Evolutionary conservation across 2,797 vertebrate genomes (phyloP), one percentile per base, ranked within the genome.

Genomic region (Myotis findleyi): DNA sequence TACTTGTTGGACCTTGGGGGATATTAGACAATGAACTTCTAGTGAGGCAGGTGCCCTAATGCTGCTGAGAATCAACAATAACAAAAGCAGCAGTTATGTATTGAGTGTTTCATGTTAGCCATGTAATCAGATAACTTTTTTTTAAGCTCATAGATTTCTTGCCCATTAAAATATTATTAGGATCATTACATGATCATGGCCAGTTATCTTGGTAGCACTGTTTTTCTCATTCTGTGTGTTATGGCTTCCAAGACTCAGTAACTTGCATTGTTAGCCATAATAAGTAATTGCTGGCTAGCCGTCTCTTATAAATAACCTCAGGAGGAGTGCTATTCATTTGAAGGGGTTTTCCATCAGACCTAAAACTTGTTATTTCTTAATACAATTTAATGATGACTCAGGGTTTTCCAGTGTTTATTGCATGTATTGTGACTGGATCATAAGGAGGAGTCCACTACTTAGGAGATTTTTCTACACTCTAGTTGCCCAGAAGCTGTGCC

Each of bases 401-500:
- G 49, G 53, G 30, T 66, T 91, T 62, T 47, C 27, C 10, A 5
- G 53, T 68, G 68, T 53, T 25, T 38, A 7, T 20, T 38, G 30
- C 55, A 0, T 0, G 0, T 87, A 4, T 18, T 38, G 1, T 76
- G 62, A 25, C 11, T 38, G 3, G 51, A 18, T 88, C 20, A 5
- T 53, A 57, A 64, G 57, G 17, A 69, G 64, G 36, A 49, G 20
- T 21, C 23, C 5, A 33, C 57, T 73, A 47, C 71, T 95, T 16
- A 71, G 79, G 49, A 11, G 3, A 21, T 87, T 82, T 89, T 85
- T 76, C 96, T 81, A 44, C 8, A 23, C 75, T 93, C 36, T 97
- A 99, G 99, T 99, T 1, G 99, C 99, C 92, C 99, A 99, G 99
- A 99, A 99, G 87, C 98, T 99, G 91, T 99, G 99, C 97, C 99